A percentile compares a stretch with the other conserved stretches of the same genome.
These are phyloP conservation scores for Rostratula benghalensis DNA, from an alignment of 2,113 vertebrate genomes.

Conservation along the genomic window DNA sequence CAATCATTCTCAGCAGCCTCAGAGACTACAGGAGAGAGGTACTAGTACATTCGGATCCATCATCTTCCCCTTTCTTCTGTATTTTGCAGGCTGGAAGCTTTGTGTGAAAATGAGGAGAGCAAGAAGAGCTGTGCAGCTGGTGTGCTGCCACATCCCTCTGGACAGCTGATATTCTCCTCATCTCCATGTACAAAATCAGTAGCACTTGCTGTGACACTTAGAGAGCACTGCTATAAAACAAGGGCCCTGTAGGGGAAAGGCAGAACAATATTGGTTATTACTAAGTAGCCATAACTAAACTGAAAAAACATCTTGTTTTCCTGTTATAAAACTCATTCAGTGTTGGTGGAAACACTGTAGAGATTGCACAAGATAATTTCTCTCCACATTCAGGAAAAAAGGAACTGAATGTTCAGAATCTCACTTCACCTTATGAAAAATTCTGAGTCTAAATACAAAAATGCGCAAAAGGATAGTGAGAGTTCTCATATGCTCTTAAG, in stretches of 20 bases:
- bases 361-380: background rate
- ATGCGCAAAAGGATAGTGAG: background rate
- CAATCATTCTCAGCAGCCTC: background rate
- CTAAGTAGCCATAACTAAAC: background rate
- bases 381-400: background rate
- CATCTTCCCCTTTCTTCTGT: background rate
- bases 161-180: background rate
- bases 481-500: background rate
- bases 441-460: background rate
- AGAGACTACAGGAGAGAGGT: background rate
- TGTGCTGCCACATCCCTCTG: background rate
- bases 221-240: background rate
- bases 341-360: too few species aligned
- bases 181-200: background rate
- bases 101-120: background rate
- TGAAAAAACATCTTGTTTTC: background rate
- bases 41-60: background rate
- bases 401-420: background rate
- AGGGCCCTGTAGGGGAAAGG: background rate
- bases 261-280: background rate
- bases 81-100: background rate
- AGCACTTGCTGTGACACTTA: background rate
- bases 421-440: background rate
- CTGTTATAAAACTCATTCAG: background rate
- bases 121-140: background rate